phyloP scores from a whole-genome alignment of 2,113 vertebrate species.

The Morone chrysops region DNA sequence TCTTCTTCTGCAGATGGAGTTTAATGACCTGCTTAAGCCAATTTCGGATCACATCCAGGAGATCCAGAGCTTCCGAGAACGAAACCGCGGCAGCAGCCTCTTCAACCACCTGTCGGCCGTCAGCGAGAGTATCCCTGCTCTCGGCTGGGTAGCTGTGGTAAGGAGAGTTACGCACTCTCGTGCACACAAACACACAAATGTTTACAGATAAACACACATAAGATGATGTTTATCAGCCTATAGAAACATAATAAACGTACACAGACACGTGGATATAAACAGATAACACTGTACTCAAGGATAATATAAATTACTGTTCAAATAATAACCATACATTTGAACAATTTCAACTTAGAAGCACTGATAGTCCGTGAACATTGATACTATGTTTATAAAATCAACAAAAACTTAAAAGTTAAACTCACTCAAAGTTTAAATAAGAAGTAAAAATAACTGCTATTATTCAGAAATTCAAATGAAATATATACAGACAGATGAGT shows the following conservation, averaged over 20 bases:
- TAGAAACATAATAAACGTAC: not conserved
- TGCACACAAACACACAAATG: not conserved
- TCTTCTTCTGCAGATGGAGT: conserved; percentile 84
- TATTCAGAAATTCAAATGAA: not conserved
- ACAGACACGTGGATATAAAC: not conserved
- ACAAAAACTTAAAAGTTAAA: not conserved
- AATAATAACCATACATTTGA: not conserved
- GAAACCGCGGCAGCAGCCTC: conserved; percentile 91
- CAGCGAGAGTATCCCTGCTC: conserved; percentile 96
- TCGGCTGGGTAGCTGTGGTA: conserved; percentile 98
- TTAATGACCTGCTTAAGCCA: conserved; percentile 90
- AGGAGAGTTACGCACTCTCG: conserved; percentile 53
- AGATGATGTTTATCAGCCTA: too few species aligned
- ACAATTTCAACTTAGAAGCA: not conserved
- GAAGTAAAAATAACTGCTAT: not conserved
- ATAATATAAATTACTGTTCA: not conserved
- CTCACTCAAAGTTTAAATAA: not conserved
- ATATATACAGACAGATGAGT: not conserved
- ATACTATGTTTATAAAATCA: too few species aligned
- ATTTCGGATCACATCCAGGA: conserved; percentile 96
- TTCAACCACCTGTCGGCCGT: conserved; percentile 98
- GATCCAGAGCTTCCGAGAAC: conserved; percentile 94
- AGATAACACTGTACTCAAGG: not conserved
- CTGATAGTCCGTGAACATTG: too few species aligned
- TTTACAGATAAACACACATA: too few species aligned